Evolutionary conservation across 2,113 vertebrate species (phyloP).

Genomic region (Bubo blakistoni): DNA sequence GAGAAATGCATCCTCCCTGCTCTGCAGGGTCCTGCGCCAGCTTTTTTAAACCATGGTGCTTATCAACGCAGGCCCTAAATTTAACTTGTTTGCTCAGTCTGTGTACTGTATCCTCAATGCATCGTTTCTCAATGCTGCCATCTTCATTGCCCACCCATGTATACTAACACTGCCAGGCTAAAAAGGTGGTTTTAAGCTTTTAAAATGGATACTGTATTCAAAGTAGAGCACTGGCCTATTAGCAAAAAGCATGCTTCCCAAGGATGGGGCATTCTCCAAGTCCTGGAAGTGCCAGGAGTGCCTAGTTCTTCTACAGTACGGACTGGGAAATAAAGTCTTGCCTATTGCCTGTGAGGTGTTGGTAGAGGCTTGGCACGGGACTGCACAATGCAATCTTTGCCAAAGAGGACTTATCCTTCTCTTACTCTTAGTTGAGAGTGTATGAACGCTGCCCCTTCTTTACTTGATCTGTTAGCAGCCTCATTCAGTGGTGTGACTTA

Average conservation of each 20-base stretch:
- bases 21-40: neutral
- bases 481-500: neutral
- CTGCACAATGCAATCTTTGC: neutral
- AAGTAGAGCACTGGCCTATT: neutral
- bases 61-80: neutral
- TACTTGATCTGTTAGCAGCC: neutral
- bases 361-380: neutral
- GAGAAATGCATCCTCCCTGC: neutral
- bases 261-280: neutral
- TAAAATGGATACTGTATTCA: neutral
- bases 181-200: neutral
- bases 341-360: neutral
- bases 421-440: neutral
- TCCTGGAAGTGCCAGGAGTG: neutral
- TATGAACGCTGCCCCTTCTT: neutral
- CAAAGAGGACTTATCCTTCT: neutral
- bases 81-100: neutral
- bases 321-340: neutral
- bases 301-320: neutral
- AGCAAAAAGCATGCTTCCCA: neutral
- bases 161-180: neutral
- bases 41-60: neutral
- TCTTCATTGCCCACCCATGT: neutral
- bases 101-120: neutral
- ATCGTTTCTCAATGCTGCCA: neutral